These are phyloP conservation scores for Esox masquinongy DNA, from an alignment of 2,797 vertebrate species.

Conservation along the genomic window DNA sequence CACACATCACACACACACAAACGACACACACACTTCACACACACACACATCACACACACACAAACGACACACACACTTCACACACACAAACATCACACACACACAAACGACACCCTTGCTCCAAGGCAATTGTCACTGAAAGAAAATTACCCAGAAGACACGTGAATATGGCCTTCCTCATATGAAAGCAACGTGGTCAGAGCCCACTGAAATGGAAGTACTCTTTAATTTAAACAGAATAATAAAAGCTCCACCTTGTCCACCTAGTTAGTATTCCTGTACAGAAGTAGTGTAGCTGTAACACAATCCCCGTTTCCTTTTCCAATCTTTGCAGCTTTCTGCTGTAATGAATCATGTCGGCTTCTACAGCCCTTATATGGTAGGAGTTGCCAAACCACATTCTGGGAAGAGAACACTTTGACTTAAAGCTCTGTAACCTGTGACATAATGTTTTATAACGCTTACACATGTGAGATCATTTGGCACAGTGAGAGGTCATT, in stretches of 20 bases:
- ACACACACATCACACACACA: too few relatives aligned
- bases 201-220: not conserved
- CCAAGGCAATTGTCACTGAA: not conserved
- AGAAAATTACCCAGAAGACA: not conserved
- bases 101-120: too few relatives aligned
- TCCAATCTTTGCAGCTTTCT: not conserved
- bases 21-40: too few relatives aligned
- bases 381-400: not conserved
- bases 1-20: too few relatives aligned
- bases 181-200: not conserved
- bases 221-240: too few relatives aligned
- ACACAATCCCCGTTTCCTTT: not conserved
- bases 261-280: not conserved
- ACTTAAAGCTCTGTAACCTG: not conserved
- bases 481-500: not conserved
- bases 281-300: not conserved
- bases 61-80: too few relatives aligned
- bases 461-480: not conserved
- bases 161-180: not conserved
- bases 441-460: not conserved
- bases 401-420: not conserved
- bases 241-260: not conserved
- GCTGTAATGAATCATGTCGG: not conserved
- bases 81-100: too few relatives aligned
- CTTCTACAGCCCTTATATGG: not conserved